Base-by-base conservation (phyloP, 2,797 vertebrate species). In the Erpetoichthys calabaricus region DNA sequence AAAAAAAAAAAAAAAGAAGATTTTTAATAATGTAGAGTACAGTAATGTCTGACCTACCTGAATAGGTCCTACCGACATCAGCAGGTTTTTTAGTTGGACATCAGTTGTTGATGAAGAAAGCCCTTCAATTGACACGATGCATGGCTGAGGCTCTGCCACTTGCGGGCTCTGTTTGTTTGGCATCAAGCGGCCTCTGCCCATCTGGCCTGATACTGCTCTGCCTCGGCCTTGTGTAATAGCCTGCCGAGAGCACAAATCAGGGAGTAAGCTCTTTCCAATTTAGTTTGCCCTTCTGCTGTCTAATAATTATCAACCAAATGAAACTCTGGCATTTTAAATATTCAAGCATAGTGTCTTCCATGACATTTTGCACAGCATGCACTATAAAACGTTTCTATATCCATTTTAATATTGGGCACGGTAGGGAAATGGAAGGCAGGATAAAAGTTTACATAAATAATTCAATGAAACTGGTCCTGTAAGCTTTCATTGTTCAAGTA, bases 41-140 rank as follows among this genome's bases (percentile, higher is more conserved):
- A 63, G 55, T 46, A 0, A 25, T 63, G 44, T 70, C 59, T 65
- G 69, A 81, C 77, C 60, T 75, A 97, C 95, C 91, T 95, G 90
- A 60, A 98, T 92, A 72, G 94, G 94, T 53, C 96, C 96, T 58
- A 98, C 93, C 43, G 96, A 98, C 79, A 85, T 84, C 68, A 99
- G 90, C 63, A 99, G 86, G 79, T 88, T 94, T 80, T 83, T 84
- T 71, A 99, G 87, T 67, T 98, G 94, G 62, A 74, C 67, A 43
- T 94, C 91, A 1, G 91, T 95, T 58, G 94, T 99, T 70, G 92
- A 96, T 4, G 91, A 89, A 50, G 96, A 99, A 63, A 99, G 90
- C 61, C 96, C 94, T 70, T 97, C 93, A 58, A 98, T 94, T 63
- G 89, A 94, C 72, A 99, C 94, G 0, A 89, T 80, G 3, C 87